Evolutionary conservation across 1,140 invertebrate species (phyloP).

Genomic region (Aphelenchoides avenae): DNA sequence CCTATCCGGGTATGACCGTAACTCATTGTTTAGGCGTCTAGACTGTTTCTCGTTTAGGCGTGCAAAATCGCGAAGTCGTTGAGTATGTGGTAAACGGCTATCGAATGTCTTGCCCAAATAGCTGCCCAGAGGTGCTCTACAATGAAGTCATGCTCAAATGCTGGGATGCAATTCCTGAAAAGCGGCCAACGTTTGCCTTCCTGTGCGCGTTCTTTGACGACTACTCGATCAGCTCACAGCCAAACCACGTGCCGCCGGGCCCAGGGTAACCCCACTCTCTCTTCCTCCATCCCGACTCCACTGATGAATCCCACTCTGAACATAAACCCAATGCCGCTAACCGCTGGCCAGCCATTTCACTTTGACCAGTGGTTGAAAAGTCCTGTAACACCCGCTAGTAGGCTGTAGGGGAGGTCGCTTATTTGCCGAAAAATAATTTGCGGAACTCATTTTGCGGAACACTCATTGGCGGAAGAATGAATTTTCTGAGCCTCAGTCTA

Average conservation of each 20-base stretch:
- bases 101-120: slow-evolving; percentile 76
- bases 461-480: too few relatives aligned
- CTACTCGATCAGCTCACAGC: slow-evolving; percentile 72
- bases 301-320: too few relatives aligned
- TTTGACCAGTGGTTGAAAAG: too few relatives aligned
- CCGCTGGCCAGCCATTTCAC: too few relatives aligned
- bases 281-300: too few relatives aligned
- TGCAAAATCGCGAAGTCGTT: slow-evolving; percentile 89
- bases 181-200: slow-evolving; percentile 90
- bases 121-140: slow-evolving; percentile 79
- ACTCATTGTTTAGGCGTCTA: slow-evolving; percentile 47
- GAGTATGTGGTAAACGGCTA: slow-evolving; percentile 92
- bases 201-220: slow-evolving; percentile 92
- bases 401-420: too few relatives aligned
- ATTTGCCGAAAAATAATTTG: too few relatives aligned
- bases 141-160: slow-evolving; percentile 77
- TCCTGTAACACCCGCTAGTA: too few relatives aligned
- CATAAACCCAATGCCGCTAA: too few relatives aligned
- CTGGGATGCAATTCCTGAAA: slow-evolving; percentile 83
- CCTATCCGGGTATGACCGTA: slow-evolving; percentile 78
- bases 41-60: slow-evolving; percentile 54
- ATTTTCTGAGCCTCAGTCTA: too few relatives aligned
- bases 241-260: slow-evolving; percentile 44
- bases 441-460: too few relatives aligned
- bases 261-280: too few relatives aligned